Evolutionary conservation across 2,888 invertebrate genomes (phyloP), one percentile per base, ranked within the genome.

Genomic region (Scaptodrosophila latifasciaeformis): DNA sequence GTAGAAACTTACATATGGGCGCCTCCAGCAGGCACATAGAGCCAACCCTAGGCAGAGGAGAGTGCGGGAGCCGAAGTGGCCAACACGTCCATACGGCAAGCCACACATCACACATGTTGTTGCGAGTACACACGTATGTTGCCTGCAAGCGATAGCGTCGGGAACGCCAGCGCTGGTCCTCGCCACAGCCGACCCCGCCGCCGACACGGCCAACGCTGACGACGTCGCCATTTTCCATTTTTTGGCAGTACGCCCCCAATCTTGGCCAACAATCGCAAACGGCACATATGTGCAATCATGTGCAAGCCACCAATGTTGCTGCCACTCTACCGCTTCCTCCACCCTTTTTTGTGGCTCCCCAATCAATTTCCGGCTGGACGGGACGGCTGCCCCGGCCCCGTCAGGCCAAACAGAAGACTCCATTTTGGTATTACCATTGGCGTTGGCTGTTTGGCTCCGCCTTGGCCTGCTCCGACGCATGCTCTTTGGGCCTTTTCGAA

Each of bases 91-190:
- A 86, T 86, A 86, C 85, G 86, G 86, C 84, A 82, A 82, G 83
- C 82, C 86, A 84, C 85, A 86, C 77, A 84, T 86, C 86, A 85
- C 85, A 85, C 86, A 85, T 85, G 85, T 84, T 85, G 77, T 82
- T 78, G 75, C 80, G 84, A 83, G 78, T 79, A 84, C 82, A 70
- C 81, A 83, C 82, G 80, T 82, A 84, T 84, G 84, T 82, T 84
- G 84, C 82, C 82, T 82, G 82, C 82, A 82, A 80, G 82, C 84
- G 84, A 83, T 84, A 84, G 82, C 82, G 81, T 71, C 81, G 53
- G 4, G 51, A 54, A 53, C 40, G 52, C 49, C n/a, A n/a, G n/a
- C n/a, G n/a, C n/a, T n/a, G n/a, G n/a, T n/a, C n/a, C n/a, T n/a
- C 5, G 15, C 39, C 37, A n/a, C 48, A 17, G 29, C 19, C 1